These are phyloP conservation scores for Characodon lateralis DNA, from an alignment of 2,797 vertebrate genomes.

Conservation along the genomic window DNA sequence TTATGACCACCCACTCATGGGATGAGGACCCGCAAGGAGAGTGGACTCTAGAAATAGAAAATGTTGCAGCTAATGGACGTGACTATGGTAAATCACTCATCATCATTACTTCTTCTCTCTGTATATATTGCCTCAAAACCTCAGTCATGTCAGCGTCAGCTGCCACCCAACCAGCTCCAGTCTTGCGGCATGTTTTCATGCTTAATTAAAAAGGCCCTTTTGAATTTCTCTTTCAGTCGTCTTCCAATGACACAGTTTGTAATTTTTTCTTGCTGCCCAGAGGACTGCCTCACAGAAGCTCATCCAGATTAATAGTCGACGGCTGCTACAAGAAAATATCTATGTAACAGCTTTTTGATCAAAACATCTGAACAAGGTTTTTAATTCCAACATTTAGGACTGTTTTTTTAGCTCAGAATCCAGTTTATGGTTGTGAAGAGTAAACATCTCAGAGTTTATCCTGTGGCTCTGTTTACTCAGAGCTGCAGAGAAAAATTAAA, in stretches of 20 bases:
- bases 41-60: conserved; percentile 93
- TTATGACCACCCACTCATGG: conserved; percentile 97
- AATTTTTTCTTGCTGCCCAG: conserved; percentile 3
- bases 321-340: conserved; percentile 5
- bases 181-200: conserved; percentile 32
- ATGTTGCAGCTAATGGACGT: conserved; percentile 70
- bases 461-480: conserved; percentile 36
- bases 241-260: conserved; percentile 25
- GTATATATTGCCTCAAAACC: conserved; percentile 28
- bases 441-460: conserved; percentile 16
- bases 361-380: conserved; percentile 11
- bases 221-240: conserved; percentile 8
- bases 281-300: conserved; percentile 18
- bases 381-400: neutral
- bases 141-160: conserved; percentile 12
- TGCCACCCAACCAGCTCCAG: conserved; percentile 25
- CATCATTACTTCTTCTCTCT: conserved; percentile 26
- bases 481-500: conserved; percentile 28
- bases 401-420: conserved; percentile 17
- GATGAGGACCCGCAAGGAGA: conserved; percentile 93
- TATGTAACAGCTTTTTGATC: conserved; percentile 9
- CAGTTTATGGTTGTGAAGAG: conserved; percentile 14
- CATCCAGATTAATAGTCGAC: conserved; percentile 25
- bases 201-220: conserved; percentile 30
- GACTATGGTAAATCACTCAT: conserved; percentile 77